Conservation (phyloP, 2,888 invertebrate species). For the Drosophila formosana region DNA sequence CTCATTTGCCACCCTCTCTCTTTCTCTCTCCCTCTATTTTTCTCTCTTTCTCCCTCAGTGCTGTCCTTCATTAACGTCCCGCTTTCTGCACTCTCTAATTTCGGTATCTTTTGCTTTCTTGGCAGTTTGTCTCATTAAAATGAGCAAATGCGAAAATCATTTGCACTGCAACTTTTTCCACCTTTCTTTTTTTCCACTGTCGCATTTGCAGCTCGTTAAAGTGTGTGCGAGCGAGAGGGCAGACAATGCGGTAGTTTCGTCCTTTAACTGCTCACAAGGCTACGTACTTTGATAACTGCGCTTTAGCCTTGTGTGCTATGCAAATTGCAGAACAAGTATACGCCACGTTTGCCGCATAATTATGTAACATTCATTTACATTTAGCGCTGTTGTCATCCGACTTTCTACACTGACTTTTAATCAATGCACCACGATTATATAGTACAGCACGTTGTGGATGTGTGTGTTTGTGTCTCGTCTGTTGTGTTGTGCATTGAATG, state of each 20-base stretch:
- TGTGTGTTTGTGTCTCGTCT: conserved; percentile 9
- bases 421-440: conserved; percentile 58
- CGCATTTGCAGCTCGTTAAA: conserved; percentile 55
- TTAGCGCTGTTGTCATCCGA: conserved; percentile 27
- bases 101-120: conserved; percentile 14
- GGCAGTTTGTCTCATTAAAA: conserved; percentile 69
- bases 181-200: conserved; percentile 15
- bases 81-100: conserved; percentile 4
- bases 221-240: conserved; percentile 20
- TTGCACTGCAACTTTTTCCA: conserved; percentile 43
- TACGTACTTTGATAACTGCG: conserved; percentile 30
- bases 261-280: conserved; percentile 70
- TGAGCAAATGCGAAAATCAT: conserved; percentile 59
- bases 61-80: conserved; percentile 49
- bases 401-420: conserved; percentile 51
- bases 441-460: not conserved
- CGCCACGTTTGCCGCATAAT: conserved; percentile 62
- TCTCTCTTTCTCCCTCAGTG: not conserved
- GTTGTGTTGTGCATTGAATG: conserved; percentile 43
- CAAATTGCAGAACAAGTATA: conserved; percentile 71
- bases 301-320: conserved; percentile 50
- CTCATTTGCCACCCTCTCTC: conserved; percentile 32
- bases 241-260: conserved; percentile 71
- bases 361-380: conserved; percentile 76
- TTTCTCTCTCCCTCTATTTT: not conserved